Evolutionary conservation across 2,113 vertebrate genomes (phyloP).

Genomic region (Mustelus asterias): DNA sequence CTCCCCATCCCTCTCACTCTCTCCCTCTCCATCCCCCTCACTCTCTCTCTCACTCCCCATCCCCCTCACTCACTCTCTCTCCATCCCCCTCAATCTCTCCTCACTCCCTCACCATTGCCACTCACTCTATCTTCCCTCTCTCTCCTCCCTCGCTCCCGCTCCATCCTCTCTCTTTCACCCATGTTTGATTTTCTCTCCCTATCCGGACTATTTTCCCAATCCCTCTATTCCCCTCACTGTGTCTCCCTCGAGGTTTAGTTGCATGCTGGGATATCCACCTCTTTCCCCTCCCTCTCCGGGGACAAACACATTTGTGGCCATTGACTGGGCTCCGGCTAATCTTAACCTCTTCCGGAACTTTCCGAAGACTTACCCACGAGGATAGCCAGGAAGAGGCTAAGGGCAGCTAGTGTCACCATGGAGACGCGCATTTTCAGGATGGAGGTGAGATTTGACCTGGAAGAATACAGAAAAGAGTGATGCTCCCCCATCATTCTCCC

Average conservation of each 20-base stretch:
- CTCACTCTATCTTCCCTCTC: background rate
- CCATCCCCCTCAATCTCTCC: no score
- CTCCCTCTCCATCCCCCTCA: background rate
- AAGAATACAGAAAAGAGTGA: background rate
- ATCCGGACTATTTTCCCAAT: no score
- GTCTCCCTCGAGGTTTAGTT: background rate
- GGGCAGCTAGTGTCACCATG: background rate
- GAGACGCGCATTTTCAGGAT: background rate
- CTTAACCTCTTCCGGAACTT: background rate
- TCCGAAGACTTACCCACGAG: background rate
- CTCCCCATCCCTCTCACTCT: background rate
- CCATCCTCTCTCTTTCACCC: background rate
- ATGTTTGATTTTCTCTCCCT: background rate
- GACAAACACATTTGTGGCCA: no score
- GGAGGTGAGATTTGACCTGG: background rate
- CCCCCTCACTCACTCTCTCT: background rate
- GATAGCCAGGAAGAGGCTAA: background rate
- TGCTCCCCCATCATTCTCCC: background rate
- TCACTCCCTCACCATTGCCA: background rate
- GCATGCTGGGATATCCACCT: no score
- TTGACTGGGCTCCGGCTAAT: background rate
- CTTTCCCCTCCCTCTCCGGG: no score
- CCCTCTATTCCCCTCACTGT: background rate
- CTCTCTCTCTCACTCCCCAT: background rate
- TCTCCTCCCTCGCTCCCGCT: background rate